These are phyloP conservation scores for sheep (Ovis aries) DNA, from an alignment of 2,113 vertebrate genomes.

Conservation along the genomic window DNA sequence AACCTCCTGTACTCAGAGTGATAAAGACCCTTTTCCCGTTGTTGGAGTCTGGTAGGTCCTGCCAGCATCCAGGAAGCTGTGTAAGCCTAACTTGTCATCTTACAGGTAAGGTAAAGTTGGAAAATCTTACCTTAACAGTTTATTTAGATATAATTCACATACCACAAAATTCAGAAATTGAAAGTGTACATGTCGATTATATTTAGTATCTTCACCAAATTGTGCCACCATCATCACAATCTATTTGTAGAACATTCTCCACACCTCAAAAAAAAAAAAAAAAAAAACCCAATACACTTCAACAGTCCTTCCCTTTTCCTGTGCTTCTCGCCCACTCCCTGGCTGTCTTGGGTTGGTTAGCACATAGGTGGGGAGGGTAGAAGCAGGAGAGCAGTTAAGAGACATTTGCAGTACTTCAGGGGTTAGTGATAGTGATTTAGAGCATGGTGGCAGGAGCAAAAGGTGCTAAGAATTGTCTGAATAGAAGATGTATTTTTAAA, in stretches of 20 bases:
- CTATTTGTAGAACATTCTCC: not conserved
- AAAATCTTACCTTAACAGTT: not conserved
- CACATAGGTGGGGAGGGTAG: not conserved
- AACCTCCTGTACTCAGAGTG: not conserved
- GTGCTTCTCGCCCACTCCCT: accelerated
- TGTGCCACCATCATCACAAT: not conserved
- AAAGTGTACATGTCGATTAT: not conserved
- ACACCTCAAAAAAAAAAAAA: not conserved
- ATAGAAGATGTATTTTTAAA: not conserved
- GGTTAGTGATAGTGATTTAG: not conserved
- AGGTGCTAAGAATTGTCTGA: not conserved
- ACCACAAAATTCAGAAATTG: not conserved
- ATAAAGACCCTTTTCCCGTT: not conserved
- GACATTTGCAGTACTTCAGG: not conserved
- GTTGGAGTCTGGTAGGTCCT: not conserved
- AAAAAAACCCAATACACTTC: not conserved
- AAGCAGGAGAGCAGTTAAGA: not conserved
- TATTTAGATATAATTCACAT: not conserved
- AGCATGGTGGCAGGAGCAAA: not conserved
- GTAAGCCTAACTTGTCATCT: not conserved
- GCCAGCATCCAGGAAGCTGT: not conserved
- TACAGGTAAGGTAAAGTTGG: not conserved
- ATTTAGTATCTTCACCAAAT: not conserved
- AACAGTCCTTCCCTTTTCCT: not conserved
- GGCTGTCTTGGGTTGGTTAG: not conserved